These are phyloP conservation scores for Catocala fraxini DNA, from an alignment of 2,888 invertebrate species.

Conservation along the genomic window DNA sequence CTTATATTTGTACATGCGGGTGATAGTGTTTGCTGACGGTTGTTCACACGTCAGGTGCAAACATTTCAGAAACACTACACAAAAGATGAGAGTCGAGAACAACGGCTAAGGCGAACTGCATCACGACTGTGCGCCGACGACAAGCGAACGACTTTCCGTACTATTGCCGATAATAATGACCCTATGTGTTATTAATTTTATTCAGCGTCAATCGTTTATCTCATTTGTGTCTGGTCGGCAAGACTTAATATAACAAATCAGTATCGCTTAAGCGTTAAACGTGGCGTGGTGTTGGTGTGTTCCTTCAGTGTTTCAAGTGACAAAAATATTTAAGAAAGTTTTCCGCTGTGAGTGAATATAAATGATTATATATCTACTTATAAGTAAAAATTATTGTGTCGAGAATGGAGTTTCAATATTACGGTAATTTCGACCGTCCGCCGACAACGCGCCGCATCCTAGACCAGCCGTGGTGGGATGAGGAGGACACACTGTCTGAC, in stretches of 20 bases:
- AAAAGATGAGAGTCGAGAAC: conserved; percentile 34
- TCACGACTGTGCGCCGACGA: conserved; percentile 33
- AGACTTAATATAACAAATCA: conserved; percentile 72
- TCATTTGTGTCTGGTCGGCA: conserved; percentile 68
- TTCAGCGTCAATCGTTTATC: conserved; percentile 76
- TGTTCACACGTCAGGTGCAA: conserved; percentile 54
- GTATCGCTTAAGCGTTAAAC: conserved; percentile 71
- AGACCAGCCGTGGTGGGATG: conserved; percentile 83
- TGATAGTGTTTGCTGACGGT: conserved; percentile 60
- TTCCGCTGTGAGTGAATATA: conserved; percentile 41
- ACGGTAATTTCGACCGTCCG: conserved; percentile 74
- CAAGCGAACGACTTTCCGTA: conserved; percentile 44
- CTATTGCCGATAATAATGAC: conserved; percentile 61
- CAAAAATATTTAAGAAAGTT: conserved; percentile 46
- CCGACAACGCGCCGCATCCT: conserved; percentile 65
- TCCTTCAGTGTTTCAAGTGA: conserved; percentile 43
- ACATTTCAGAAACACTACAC: conserved; percentile 31
- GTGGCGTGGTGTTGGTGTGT: conserved; percentile 68
- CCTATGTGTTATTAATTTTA: conserved; percentile 60
- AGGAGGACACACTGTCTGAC: conserved; percentile 81
- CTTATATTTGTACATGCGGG: conserved; percentile 55
- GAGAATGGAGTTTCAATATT: conserved; percentile 82
- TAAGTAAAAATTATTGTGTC: conserved; percentile 26
- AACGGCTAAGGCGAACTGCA: conserved; percentile 34
- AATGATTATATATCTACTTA: background rate